phyloP scores from a whole-genome alignment of 2,797 vertebrate genomes.

The Allobates femoralis region DNA sequence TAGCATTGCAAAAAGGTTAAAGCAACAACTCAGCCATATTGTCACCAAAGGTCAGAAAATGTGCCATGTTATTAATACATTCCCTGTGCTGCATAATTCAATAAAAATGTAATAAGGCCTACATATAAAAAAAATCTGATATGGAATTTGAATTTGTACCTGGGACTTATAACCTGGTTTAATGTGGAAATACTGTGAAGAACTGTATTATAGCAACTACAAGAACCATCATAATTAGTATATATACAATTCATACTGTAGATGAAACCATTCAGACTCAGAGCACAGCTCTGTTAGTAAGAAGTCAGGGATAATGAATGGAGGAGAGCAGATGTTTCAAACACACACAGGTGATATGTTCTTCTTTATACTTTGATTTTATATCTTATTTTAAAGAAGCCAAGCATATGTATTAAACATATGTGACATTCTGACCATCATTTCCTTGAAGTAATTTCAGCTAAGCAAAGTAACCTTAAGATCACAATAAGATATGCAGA shows the following conservation, averaged over 20 bases:
- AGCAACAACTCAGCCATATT: neutral
- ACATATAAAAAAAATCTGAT: neutral
- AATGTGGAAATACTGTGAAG: neutral
- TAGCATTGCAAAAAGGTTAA: slow-evolving; percentile 14
- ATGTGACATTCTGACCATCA: neutral
- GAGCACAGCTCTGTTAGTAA: neutral
- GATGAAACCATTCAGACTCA: neutral
- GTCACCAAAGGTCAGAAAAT: slow-evolving; percentile 4
- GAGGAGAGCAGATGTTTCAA: neutral
- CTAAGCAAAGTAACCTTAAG: neutral
- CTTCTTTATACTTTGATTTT: neutral
- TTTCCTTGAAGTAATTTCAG: neutral
- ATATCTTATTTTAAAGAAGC: neutral
- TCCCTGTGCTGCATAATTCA: neutral
- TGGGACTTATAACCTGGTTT: neutral
- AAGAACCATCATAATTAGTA: slow-evolving; percentile 1
- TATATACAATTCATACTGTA: neutral
- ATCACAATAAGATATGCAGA: neutral
- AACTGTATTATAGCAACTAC: neutral
- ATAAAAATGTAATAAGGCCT: neutral
- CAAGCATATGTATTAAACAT: neutral
- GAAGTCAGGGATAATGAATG: neutral
- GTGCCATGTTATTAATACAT: slow-evolving; percentile 2
- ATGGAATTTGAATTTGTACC: neutral
- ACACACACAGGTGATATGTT: neutral